Base-by-base conservation (phyloP, 2,888 invertebrate genomes). In the Drosophila paramelanica region DNA sequence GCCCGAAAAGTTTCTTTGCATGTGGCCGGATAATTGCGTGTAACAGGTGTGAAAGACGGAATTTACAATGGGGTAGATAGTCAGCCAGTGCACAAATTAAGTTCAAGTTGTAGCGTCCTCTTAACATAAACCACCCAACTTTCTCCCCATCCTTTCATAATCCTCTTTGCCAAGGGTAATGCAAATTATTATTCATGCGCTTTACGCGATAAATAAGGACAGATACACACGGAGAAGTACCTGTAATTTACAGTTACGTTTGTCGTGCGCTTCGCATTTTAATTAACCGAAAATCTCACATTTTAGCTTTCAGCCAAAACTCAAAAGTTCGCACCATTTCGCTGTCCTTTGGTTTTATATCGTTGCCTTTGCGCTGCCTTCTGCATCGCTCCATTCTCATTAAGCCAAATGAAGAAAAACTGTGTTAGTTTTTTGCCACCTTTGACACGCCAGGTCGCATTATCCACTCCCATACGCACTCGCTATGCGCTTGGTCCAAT, bases 11-110 rank as follows among this genome's bases (percentile, higher is more conserved):
- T 80, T 81, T 79, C 88, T 60, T 76, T 73, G 81, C 84, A 72
- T 78, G 81, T 61, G 86, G 78, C 76, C 56, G 76, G 79, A 84
- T 88, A 88, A 88, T 89, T 88, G 81, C 75, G 77, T 83, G 89
- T 88, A 88, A 88, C 89, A 88, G 87, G 87, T 88, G 87, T 77
- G 72, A 88, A 88, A 86, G 89, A 81, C 87, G 59, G 87, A 89
- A 88, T 84, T 85, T 87, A 81, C 75, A 78, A 88, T 86, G 75
- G 62, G 62, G 57, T 52, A 56, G 52, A 47, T 45, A 70, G 52
- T 59, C 53, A 67, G 65, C 59, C 59, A 49, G 56, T 53, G 47
- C 57, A 53, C 72, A 88, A 86, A 88, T 82, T 80, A 75, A 73
- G 72, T 80, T 83, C 62, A 74, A 71, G 69, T 68, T 67, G 51